These are phyloP conservation scores for Lethenteron camtschaticum DNA, from an alignment of 2,113 vertebrate genomes.

Conservation along the genomic window DNA sequence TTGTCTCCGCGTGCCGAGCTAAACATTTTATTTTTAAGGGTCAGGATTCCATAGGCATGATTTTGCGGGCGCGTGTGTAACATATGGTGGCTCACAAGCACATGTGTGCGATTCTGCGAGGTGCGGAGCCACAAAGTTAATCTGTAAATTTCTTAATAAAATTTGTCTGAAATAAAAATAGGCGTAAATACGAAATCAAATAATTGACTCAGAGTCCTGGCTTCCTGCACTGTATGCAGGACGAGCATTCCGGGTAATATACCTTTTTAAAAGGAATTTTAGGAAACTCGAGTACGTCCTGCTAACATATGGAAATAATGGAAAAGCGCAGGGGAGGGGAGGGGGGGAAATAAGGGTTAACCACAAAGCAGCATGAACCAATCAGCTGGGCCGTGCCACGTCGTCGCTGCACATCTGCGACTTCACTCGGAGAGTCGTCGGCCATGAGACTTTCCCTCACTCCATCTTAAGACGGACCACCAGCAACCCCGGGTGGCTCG, in stretches of 20 bases:
- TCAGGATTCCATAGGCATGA: too few relatives aligned
- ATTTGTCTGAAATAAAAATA: too few relatives aligned
- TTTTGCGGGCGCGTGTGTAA: too few relatives aligned
- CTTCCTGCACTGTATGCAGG: background rate
- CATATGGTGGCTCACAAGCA: too few relatives aligned
- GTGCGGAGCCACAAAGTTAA: too few relatives aligned
- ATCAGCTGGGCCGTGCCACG: conserved; percentile 6
- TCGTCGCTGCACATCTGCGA: background rate
- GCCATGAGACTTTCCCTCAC: too few relatives aligned
- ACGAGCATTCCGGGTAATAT: background rate
- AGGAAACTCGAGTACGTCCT: background rate
- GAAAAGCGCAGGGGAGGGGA: background rate
- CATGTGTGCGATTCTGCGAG: too few relatives aligned
- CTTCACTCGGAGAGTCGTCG: background rate
- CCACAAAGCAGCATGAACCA: conserved; percentile 1
- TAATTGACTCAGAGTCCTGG: background rate
- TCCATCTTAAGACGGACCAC: background rate
- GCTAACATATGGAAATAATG: background rate
- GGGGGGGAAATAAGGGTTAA: background rate
- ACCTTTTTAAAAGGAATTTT: conserved; percentile 1
- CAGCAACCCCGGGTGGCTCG: background rate
- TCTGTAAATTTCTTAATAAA: too few relatives aligned
- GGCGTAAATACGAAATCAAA: background rate
- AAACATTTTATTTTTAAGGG: too few relatives aligned
- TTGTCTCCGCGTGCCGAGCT: too few relatives aligned